phyloP scores from a whole-genome alignment of 2,888 invertebrate species.

The Itoplectis maculator region DNA sequence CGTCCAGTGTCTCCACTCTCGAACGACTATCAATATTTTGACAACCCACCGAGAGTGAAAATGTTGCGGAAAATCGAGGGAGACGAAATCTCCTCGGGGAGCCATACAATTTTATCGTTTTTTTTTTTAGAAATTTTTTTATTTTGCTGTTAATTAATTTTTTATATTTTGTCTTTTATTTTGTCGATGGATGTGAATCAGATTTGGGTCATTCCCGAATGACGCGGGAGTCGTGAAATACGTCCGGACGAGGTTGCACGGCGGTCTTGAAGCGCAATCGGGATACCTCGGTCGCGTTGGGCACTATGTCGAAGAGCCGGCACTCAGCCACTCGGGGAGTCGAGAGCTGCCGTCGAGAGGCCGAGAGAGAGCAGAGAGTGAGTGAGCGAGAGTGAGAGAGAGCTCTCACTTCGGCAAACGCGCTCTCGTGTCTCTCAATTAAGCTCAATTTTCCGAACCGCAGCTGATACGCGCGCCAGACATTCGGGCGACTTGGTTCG shows the following conservation, averaged over 20 bases:
- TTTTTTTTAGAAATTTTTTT: too few species aligned
- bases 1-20: neutral
- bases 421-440: constrained; percentile 50
- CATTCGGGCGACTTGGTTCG: neutral
- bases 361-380: too few species aligned
- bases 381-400: too few species aligned
- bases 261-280: neutral
- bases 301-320: constrained; percentile 24
- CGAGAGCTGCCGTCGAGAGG: constrained; percentile 41
- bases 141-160: too few species aligned
- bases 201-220: neutral
- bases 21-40: neutral
- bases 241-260: neutral
- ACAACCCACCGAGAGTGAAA: neutral
- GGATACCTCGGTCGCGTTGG: neutral
- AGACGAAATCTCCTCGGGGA: too few species aligned
- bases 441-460: constrained; percentile 59
- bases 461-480: neutral
- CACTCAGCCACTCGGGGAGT: constrained; percentile 56
- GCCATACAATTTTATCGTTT: too few species aligned
- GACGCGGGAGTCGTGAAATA: neutral
- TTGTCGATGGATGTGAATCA: too few species aligned
- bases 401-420: constrained; percentile 39
- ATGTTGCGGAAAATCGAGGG: too few species aligned
- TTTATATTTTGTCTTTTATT: neutral